Evolutionary conservation across 2,113 vertebrate species (phyloP).

Genomic region (Ceyx melanurus): DNA sequence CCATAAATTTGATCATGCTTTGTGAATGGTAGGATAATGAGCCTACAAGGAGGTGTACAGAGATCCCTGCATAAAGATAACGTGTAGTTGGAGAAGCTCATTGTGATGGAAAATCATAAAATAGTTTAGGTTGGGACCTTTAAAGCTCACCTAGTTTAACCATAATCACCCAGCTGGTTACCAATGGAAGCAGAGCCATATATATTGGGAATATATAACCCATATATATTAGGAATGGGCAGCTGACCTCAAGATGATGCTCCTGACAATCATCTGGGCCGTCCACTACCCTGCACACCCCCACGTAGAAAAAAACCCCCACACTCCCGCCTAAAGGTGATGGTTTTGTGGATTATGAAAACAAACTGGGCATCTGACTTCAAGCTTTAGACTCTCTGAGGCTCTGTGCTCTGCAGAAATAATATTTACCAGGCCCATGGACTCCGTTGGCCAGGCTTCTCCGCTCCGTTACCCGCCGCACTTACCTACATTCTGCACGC

Average conservation of each 20-base stretch:
- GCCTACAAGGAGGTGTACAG: fast-evolving
- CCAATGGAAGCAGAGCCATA: not conserved
- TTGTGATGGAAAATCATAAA: not conserved
- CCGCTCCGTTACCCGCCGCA: not conserved
- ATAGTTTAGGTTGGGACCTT: not conserved
- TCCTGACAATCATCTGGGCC: not conserved
- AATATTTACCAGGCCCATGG: conserved; percentile 14
- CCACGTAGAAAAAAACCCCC: no score
- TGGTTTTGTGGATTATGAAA: not conserved
- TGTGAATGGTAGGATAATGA: not conserved
- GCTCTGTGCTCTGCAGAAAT: not conserved
- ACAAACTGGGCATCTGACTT: not conserved
- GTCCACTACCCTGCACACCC: not conserved
- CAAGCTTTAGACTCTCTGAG: not conserved
- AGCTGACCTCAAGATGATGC: not conserved
- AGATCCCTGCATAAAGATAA: fast-evolving
- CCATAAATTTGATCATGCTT: not conserved
- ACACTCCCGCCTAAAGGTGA: not conserved
- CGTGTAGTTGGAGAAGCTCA: not conserved
- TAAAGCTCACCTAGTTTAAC: not conserved
- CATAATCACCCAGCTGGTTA: not conserved
- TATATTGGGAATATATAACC: not conserved
- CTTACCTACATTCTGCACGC: not conserved
- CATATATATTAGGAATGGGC: no score
- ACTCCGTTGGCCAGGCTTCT: not conserved